phyloP scores from a whole-genome alignment of 1,140 invertebrate species.

The Pachyrhynchus sulphureomaculatus region DNA sequence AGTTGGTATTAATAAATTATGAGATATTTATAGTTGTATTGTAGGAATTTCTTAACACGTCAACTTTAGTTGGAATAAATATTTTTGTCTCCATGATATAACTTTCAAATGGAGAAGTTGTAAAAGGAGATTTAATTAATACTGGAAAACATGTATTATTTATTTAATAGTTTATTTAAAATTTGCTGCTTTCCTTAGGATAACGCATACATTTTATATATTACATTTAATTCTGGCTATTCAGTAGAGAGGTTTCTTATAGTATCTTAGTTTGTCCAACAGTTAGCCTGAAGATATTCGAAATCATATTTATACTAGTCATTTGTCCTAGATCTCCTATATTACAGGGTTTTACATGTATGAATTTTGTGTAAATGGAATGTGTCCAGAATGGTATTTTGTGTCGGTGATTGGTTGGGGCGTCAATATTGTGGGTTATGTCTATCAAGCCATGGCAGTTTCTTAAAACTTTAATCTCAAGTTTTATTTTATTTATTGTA shows the following conservation, averaged over 20 bases:
- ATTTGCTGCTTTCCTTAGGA: too few species aligned
- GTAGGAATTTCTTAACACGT: too few species aligned
- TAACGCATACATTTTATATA: too few species aligned
- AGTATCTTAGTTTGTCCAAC: constrained; percentile 22
- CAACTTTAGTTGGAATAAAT: too few species aligned
- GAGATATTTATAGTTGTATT: too few species aligned
- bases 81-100: too few species aligned
- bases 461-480: neutral
- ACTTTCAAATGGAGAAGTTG: too few species aligned
- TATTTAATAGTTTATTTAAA: too few species aligned
- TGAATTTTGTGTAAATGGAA: constrained; percentile 34
- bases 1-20: too few species aligned
- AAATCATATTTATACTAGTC: constrained; percentile 41
- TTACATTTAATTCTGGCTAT: neutral
- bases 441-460: constrained; percentile 47
- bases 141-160: too few species aligned
- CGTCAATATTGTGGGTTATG: constrained; percentile 49
- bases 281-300: constrained; percentile 41
- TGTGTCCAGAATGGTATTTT: constrained; percentile 32
- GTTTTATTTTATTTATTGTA: neutral
- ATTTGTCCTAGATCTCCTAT: constrained; percentile 40
- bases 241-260: constrained; percentile 49
- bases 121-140: too few species aligned
- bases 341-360: constrained; percentile 26
- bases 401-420: constrained; percentile 34